Base-by-base conservation (phyloP, 1,140 invertebrate species). In the Drosophila hydei region DNA sequence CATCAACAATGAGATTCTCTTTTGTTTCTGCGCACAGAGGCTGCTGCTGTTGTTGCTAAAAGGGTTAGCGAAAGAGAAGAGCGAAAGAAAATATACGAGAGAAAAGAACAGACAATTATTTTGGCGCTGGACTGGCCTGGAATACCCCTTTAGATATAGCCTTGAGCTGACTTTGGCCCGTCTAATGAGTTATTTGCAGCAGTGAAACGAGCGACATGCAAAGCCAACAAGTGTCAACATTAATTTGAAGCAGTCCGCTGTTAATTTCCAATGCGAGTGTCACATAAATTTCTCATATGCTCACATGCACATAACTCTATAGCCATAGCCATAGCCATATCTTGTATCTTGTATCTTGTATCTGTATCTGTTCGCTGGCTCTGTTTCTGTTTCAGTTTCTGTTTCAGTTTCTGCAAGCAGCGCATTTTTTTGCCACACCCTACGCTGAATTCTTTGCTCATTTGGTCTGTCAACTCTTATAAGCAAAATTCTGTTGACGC, bases 201-300 rank as follows among this genome's bases (percentile, higher is more conserved):
- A 40, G 18, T 43, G 25, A 36, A 64, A 45, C 40, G 38, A 47
- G 58, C 38, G 42, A 61, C 62, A 68, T 23, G 43, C 52, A 61
- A 47, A 73, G 40, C 45, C 60, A 77, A 75, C 81, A 85, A 87
- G 81, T 85, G 77, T 87, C 81, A 80, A 81, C 81, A 81, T 85
- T 85, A 77, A 85, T 85, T 87, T 78, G 64, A 72, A 72, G 75
- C 85, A 51, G 71, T 85, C 80, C 64, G 77, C 63, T 79, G 73
- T 70, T 79, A 70, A 79, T 84, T 79, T 78, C 59, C 56, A 73
- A 56, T 61, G 73, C 64, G 73, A 80, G 61, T 81, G 67, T 74
- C 80, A 58, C 81, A 85, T 85, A 87, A 85, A 87, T 85, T 64
- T 77, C 62, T 50, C 74, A 85, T 77, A 85, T 87, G 67, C 63